Conservation (phyloP, 2,888 invertebrate genomes). For the Lampropteryx suffumata region DNA sequence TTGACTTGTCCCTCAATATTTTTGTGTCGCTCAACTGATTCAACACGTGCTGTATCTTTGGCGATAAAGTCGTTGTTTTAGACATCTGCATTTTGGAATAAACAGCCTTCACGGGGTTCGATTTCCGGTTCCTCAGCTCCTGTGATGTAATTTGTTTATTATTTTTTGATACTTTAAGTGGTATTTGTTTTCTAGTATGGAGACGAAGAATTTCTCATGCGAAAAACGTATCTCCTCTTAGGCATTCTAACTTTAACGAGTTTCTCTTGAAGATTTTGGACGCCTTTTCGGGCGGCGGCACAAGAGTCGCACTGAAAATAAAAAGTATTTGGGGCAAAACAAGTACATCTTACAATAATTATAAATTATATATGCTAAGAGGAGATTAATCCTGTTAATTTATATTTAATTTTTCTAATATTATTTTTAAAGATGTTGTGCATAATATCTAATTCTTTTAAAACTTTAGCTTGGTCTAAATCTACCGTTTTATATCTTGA, state of each 20-base stretch:
- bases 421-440: conserved; percentile 36
- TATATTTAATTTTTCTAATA: conserved; percentile 34
- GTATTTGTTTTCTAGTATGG: conserved; percentile 48
- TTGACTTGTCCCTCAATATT: conserved; percentile 43
- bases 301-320: conserved; percentile 64
- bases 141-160: conserved; percentile 42
- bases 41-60: conserved; percentile 50
- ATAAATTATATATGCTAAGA: conserved; percentile 14
- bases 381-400: conserved; percentile 20
- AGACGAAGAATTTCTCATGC: conserved; percentile 54
- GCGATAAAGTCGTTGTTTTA: conserved; percentile 42
- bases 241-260: conserved; percentile 58
- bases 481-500: conserved; percentile 36
- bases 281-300: conserved; percentile 31
- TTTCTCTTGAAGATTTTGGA: conserved; percentile 32
- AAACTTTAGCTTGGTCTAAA: conserved; percentile 29
- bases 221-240: conserved; percentile 55
- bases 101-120: conserved; percentile 5
- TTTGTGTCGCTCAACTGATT: conserved; percentile 47
- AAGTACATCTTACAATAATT: conserved; percentile 1
- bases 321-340: conserved; percentile 17
- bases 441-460: conserved; percentile 33
- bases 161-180: conserved; percentile 8
- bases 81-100: conserved; percentile 3
- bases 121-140: conserved; percentile 32